A percentile compares a stretch with the other conserved stretches of the same genome.
These are phyloP conservation scores for Lasioglossum lativentre DNA, from an alignment of 2,888 invertebrate species.

Conservation along the genomic window DNA sequence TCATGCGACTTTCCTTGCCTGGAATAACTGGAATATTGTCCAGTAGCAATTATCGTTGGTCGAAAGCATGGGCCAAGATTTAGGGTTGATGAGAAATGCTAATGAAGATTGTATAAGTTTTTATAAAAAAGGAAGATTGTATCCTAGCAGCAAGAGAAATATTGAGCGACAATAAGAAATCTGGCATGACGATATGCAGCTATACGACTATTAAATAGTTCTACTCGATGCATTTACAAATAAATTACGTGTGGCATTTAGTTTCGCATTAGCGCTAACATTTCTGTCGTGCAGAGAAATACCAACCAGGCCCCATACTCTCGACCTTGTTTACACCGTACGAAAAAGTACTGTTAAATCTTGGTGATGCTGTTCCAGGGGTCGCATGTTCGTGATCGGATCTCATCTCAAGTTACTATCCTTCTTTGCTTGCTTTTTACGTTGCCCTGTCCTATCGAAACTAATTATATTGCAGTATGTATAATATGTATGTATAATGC, in stretches of 20 bases:
- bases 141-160: slow-evolving; percentile 6
- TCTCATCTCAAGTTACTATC: slow-evolving; percentile 57
- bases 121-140: background rate
- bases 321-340: background rate
- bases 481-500: slow-evolving; percentile 37
- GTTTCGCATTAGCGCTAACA: background rate
- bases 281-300: background rate
- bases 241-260: background rate
- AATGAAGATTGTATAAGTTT: background rate
- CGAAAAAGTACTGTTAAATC: background rate
- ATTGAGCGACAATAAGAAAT: background rate
- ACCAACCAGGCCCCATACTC: slow-evolving; percentile 1
- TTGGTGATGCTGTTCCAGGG: slow-evolving; percentile 31
- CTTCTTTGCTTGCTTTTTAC: slow-evolving; percentile 11
- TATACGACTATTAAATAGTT: slow-evolving; percentile 7
- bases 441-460: slow-evolving; percentile 38
- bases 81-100: background rate
- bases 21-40: slow-evolving; percentile 2
- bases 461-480: slow-evolving; percentile 56
- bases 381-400: slow-evolving; percentile 58
- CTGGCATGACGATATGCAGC: background rate
- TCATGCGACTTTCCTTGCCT: slow-evolving; percentile 14
- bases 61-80: slow-evolving; percentile 14
- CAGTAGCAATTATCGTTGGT: background rate
- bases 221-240: background rate